phyloP scores from a whole-genome alignment of 2,888 invertebrate species.

The Amorpha juglandis region DNA sequence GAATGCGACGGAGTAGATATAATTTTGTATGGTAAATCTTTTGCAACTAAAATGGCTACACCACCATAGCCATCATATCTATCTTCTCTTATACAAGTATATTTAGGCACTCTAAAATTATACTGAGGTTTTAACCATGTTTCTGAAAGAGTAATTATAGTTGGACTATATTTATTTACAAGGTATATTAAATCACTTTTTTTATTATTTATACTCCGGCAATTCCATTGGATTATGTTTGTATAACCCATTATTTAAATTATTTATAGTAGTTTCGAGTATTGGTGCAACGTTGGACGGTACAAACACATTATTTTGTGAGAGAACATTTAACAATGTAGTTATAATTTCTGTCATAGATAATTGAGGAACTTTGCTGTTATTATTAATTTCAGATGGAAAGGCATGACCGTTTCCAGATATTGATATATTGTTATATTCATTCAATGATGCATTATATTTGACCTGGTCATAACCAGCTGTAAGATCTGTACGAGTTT shows the following conservation, averaged over 20 bases:
- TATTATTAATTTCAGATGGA: no score
- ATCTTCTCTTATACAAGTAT: background rate
- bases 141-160: no score
- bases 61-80: background rate
- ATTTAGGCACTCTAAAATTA: background rate
- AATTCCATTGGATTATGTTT: conserved; percentile 5
- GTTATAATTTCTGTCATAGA: background rate
- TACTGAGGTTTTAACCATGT: no score
- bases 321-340: background rate
- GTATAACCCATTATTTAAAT: background rate
- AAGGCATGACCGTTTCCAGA: no score
- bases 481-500: no score
- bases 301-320: background rate
- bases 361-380: background rate
- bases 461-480: no score
- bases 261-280: background rate
- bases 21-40: no score
- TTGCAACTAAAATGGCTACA: background rate
- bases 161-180: background rate
- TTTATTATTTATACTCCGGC: background rate
- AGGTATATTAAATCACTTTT: background rate
- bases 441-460: background rate
- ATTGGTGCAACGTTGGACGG: background rate
- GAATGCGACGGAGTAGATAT: no score
- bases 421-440: no score